These are phyloP conservation scores for Alectura lathami DNA, from an alignment of 2,113 vertebrate genomes.

Conservation along the genomic window DNA sequence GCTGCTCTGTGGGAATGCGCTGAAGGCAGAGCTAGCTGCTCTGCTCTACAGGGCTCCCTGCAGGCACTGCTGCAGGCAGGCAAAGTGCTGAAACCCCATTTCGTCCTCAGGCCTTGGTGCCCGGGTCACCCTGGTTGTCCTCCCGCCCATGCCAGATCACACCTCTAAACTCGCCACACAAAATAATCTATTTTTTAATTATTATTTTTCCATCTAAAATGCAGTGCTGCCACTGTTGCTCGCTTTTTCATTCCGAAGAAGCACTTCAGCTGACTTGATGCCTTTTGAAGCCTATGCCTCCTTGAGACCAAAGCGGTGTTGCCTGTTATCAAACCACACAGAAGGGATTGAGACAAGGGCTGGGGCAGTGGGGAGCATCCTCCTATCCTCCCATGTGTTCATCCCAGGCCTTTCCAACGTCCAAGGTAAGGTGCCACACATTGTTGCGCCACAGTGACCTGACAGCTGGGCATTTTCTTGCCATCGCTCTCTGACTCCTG, in stretches of 20 bases:
- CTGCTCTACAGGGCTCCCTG: not conserved
- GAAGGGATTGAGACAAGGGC: not conserved
- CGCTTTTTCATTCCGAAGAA: not conserved
- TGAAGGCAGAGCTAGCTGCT: not conserved
- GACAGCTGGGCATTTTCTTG: not conserved
- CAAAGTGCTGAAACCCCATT: not conserved
- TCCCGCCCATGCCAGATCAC: rapidly evolving
- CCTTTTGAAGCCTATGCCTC: not conserved
- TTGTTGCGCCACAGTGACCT: not conserved
- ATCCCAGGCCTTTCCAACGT: rapidly evolving
- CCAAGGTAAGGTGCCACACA: not conserved
- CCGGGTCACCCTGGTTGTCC: rapidly evolving
- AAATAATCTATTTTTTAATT: not conserved
- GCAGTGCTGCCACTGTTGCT: not conserved
- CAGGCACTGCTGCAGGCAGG: not conserved
- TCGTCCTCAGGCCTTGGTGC: not conserved
- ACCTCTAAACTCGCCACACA: not conserved
- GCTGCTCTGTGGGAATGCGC: not conserved
- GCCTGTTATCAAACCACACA: not conserved
- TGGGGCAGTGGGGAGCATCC: not conserved
- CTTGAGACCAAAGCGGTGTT: not conserved
- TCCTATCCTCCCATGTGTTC: not conserved
- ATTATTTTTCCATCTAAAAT: not conserved
- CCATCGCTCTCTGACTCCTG: not conserved
- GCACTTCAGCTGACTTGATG: not conserved